Evolutionary conservation across 2,888 invertebrate species (phyloP).

Genomic region (Stenodera caucasica): DNA sequence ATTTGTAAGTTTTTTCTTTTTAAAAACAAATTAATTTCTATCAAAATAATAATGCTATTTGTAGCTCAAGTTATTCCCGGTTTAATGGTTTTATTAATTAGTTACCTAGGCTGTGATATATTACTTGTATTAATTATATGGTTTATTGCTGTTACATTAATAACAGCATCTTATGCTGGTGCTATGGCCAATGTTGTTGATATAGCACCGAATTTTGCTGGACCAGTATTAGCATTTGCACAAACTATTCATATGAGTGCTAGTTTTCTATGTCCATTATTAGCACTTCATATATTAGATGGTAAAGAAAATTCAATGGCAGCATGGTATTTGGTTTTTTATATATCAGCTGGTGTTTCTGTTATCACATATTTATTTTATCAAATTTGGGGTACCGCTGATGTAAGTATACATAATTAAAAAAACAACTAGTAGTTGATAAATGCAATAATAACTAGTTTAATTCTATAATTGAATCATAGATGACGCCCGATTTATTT

Average conservation of each 20-base stretch:
- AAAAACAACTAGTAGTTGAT: background rate
- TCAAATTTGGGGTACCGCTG: constrained; percentile 69
- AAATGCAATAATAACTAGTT: background rate
- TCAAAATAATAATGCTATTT: too few relatives aligned
- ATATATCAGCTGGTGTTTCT: constrained; percentile 63
- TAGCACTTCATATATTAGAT: constrained; percentile 64
- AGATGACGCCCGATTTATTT: background rate
- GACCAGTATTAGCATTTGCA: constrained; percentile 71
- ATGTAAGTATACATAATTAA: constrained; percentile 51
- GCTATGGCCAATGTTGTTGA: constrained; percentile 78
- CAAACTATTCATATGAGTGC: constrained; percentile 79
- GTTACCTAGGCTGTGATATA: constrained; percentile 66
- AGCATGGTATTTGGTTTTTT: constrained; percentile 69
- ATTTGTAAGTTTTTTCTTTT: constrained; percentile 54
- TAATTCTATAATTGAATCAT: too few relatives aligned
- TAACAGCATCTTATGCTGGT: constrained; percentile 73
- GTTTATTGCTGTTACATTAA: constrained; percentile 70
- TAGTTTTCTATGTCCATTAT: constrained; percentile 69
- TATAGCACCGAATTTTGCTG: constrained; percentile 77
- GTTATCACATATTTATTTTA: constrained; percentile 65
- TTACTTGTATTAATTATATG: constrained; percentile 63
- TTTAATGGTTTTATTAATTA: constrained; percentile 63
- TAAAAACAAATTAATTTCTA: too few relatives aligned
- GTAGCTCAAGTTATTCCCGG: constrained; percentile 71
- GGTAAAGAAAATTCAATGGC: constrained; percentile 59